phyloP scores from a whole-genome alignment of 1,140 invertebrate genomes.

The Zelostemma sp. region DNA sequence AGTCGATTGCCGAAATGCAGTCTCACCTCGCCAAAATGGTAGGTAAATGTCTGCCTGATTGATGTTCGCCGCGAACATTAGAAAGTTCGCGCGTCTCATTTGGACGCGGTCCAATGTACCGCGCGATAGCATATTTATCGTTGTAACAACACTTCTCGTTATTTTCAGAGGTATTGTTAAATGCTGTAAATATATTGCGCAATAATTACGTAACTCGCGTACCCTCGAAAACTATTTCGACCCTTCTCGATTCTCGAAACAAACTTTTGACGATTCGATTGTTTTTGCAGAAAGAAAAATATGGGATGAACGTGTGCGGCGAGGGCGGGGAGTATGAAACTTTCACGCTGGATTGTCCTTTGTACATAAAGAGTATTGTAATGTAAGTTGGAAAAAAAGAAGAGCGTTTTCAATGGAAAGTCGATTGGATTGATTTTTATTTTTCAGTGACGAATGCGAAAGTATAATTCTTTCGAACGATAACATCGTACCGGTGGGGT shows the following conservation, averaged over 20 bases:
- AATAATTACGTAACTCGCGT: conserved; percentile 7
- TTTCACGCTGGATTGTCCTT: conserved; percentile 95
- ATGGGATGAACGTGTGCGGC: conserved; percentile 97
- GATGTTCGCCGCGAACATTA: conserved; percentile 36
- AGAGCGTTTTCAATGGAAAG: neutral
- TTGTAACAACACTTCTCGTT: conserved; percentile 48
- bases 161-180: conserved; percentile 48
- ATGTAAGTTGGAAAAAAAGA: conserved; percentile 78
- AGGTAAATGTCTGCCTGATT: conserved; percentile 56
- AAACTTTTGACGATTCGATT: too few species aligned
- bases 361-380: conserved; percentile 91
- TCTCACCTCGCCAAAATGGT: conserved; percentile 89
- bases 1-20: conserved; percentile 86
- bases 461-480: conserved; percentile 90
- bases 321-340: conserved; percentile 99
- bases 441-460: conserved; percentile 87
- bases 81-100: conserved; percentile 48
- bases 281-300: conserved; percentile 86
- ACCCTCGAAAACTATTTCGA: too few species aligned
- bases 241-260: neutral
- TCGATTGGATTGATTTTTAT: conserved; percentile 30
- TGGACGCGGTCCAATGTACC: conserved; percentile 50
- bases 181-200: conserved; percentile 44
- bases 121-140: conserved; percentile 37
- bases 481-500: conserved; percentile 92